Evolutionary conservation across 2,888 invertebrate genomes (phyloP).

Genomic region (Phengaris alcon): DNA sequence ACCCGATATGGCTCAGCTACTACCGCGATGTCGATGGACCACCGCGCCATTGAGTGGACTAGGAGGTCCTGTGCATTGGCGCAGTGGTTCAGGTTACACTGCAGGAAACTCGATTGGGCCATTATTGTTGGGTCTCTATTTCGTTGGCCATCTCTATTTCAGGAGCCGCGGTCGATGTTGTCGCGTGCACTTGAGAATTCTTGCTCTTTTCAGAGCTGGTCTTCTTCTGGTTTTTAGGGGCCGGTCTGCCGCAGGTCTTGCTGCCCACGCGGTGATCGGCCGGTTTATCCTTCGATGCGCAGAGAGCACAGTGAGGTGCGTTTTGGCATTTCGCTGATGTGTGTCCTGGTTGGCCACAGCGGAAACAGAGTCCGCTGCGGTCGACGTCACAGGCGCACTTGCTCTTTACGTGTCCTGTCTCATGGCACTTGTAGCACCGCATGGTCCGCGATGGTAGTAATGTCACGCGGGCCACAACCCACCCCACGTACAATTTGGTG

Average conservation of each 20-base stretch:
- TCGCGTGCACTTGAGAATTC: background rate
- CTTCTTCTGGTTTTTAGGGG: background rate
- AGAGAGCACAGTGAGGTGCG: too few relatives aligned
- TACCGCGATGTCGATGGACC: background rate
- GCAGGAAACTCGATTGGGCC: background rate
- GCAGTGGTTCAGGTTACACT: constrained; percentile 27
- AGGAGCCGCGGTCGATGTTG: background rate
- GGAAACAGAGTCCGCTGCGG: too few relatives aligned
- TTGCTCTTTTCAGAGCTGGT: background rate
- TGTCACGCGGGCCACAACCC: too few relatives aligned
- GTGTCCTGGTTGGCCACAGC: too few relatives aligned
- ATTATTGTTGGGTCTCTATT: constrained; percentile 17
- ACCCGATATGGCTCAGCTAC: constrained; percentile 15
- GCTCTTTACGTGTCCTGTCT: too few relatives aligned
- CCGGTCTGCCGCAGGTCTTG: background rate
- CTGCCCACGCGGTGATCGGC: constrained; percentile 19
- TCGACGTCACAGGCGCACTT: too few relatives aligned
- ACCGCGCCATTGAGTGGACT: constrained; percentile 24
- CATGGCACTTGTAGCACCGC: too few relatives aligned
- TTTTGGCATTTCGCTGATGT: too few relatives aligned
- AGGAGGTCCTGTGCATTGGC: constrained; percentile 17
- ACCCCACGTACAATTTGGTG: too few relatives aligned
- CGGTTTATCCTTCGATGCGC: background rate
- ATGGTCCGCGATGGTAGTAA: too few relatives aligned
- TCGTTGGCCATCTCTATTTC: background rate